Evolutionary conservation across 2,113 vertebrate species (phyloP).

Genomic region (Chlorodrepanis virens): DNA sequence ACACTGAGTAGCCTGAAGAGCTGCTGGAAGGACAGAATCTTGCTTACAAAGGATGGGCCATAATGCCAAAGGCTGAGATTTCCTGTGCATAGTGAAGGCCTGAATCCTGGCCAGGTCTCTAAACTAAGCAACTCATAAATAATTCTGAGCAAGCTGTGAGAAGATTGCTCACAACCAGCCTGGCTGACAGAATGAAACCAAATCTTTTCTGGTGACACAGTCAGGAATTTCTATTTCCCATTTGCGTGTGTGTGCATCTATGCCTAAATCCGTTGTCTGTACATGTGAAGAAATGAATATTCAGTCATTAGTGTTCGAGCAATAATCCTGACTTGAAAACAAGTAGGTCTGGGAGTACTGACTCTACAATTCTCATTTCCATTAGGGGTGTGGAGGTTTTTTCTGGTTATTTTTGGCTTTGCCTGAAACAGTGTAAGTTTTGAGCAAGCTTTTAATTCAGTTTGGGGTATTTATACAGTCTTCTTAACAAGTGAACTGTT

Average conservation of each 20-base stretch:
- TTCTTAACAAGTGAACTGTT: background rate
- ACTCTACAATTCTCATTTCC: background rate
- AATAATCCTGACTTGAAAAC: background rate
- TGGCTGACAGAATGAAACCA: slow-evolving; percentile 1
- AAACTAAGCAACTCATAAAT: slow-evolving; percentile 61
- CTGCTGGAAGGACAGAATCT: slow-evolving; percentile 32
- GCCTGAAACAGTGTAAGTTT: background rate
- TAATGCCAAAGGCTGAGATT: slow-evolving; percentile 54
- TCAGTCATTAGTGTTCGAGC: background rate
- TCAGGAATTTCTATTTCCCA: background rate
- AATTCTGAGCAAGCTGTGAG: slow-evolving; percentile 44
- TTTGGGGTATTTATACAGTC: background rate
- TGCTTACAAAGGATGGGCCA: slow-evolving; percentile 36
- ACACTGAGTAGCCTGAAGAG: background rate
- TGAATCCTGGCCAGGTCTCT: slow-evolving; percentile 51
- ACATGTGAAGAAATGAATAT: background rate
- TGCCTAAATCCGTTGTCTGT: background rate
- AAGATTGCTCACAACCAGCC: slow-evolving; percentile 48
- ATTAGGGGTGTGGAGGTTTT: background rate
- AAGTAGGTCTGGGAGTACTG: background rate
- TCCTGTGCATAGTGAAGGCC: slow-evolving; percentile 11
- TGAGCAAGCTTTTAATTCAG: background rate
- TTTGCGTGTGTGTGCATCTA: background rate
- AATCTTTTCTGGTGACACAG: slow-evolving; percentile 28
- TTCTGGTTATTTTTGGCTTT: slow-evolving; percentile 27